Evolutionary conservation across 2,797 vertebrate genomes (phyloP).

Genomic region (Cirrhinus molitorella): DNA sequence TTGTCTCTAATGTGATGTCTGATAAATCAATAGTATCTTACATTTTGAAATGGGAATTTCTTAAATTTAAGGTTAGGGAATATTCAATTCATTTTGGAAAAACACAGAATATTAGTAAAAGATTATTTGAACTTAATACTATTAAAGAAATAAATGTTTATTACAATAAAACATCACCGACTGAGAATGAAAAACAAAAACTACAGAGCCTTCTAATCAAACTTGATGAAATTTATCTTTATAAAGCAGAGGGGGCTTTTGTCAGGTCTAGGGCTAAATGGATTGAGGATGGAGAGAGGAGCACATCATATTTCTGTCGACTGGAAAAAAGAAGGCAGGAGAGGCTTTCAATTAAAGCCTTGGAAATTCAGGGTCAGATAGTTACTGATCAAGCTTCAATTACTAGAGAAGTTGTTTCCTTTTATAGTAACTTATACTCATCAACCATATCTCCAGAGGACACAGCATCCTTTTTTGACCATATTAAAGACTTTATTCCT

Average conservation of each 20-base stretch:
- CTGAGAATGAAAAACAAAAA: neutral
- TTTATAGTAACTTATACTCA: neutral
- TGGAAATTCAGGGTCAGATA: neutral
- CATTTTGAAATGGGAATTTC: too few species aligned
- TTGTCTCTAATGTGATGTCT: too few species aligned
- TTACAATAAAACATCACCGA: neutral
- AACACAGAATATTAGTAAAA: neutral
- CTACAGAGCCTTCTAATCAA: neutral
- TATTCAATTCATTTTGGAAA: neutral
- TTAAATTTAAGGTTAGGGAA: too few species aligned
- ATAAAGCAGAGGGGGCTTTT: neutral
- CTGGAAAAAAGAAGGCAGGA: neutral
- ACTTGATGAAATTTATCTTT: neutral
- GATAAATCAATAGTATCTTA: too few species aligned
- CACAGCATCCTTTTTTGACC: neutral
- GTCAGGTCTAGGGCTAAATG: neutral
- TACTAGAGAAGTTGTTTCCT: neutral
- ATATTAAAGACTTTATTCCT: conserved; percentile 36
- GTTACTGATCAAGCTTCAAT: neutral
- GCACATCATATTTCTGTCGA: neutral
- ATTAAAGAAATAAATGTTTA: neutral
- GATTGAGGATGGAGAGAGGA: neutral
- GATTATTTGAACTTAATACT: neutral
- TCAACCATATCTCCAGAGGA: neutral
- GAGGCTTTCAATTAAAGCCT: neutral